Conservation (phyloP, 2,113 vertebrate species). For the Steatornis caripensis region DNA sequence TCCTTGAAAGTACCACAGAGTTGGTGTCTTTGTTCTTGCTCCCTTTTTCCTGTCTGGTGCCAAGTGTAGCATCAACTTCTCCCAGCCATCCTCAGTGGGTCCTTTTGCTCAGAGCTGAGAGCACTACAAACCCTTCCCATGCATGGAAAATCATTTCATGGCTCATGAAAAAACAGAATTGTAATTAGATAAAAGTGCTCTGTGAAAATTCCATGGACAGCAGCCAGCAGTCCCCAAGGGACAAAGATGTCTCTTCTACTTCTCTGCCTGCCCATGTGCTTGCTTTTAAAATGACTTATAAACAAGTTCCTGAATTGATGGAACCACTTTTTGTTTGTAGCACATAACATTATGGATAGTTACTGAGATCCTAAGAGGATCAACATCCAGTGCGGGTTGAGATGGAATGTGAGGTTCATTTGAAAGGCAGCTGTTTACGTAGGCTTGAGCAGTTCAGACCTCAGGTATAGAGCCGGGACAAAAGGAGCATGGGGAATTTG, state of each 20-base stretch:
- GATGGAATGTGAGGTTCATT: not conserved
- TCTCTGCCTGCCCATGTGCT: not conserved
- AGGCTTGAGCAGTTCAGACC: not conserved
- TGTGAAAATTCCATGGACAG: constrained; percentile 11
- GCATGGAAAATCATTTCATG: not conserved
- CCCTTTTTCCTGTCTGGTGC: not conserved
- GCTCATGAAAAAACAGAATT: constrained; percentile 2
- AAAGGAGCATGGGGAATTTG: not conserved
- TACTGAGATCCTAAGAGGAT: not conserved
- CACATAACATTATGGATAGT: not conserved
- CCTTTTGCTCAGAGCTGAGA: not conserved
- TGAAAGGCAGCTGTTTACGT: not conserved
- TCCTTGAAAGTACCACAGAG: not conserved
- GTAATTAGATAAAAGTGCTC: constrained; percentile 32
- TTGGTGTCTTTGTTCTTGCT: not conserved
- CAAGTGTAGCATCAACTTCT: not conserved
- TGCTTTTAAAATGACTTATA: constrained; percentile 8
- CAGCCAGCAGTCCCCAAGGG: not conserved
- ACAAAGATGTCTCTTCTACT: not conserved
- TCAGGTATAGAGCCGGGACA: not conserved
- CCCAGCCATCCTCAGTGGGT: not conserved
- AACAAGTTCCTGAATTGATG: not conserved
- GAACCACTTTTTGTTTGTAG: not conserved
- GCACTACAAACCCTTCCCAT: not conserved
- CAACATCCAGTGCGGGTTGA: not conserved